Conservation (phyloP, 92 coral and sea anemone genomes). For the Palythoa grandiflora region DNA sequence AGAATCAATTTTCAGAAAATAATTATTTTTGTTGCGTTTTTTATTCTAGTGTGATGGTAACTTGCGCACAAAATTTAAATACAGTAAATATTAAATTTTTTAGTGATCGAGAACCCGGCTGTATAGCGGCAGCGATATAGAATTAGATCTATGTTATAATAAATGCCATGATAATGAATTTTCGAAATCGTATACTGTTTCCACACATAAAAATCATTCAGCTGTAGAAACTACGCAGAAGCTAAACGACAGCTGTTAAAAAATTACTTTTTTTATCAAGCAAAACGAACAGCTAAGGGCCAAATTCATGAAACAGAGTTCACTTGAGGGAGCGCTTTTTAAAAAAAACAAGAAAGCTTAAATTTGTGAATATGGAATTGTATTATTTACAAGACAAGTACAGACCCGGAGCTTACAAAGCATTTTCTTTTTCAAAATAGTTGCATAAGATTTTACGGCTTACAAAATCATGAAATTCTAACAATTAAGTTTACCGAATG, state of each 20-base stretch:
- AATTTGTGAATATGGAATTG: too few relatives aligned
- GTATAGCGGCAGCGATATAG: too few relatives aligned
- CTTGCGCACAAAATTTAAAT: too few relatives aligned
- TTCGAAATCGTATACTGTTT: background rate
- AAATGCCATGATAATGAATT: too few relatives aligned
- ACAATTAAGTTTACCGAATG: background rate
- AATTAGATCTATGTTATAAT: too few relatives aligned
- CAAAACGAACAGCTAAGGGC: background rate
- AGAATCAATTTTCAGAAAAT: too few relatives aligned
- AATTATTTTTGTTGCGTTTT: too few relatives aligned
- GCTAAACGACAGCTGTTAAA: background rate
- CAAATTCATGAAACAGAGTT: background rate
- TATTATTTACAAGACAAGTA: background rate
- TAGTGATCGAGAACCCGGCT: too few relatives aligned
- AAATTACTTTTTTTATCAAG: background rate
- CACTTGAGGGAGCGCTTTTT: background rate
- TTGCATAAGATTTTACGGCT: background rate
- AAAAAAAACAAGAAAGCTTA: too few relatives aligned
- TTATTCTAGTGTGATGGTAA: too few relatives aligned
- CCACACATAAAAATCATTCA: background rate
- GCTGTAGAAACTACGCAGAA: background rate
- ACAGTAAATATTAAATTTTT: too few relatives aligned
- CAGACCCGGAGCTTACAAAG: background rate
- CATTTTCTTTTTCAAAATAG: background rate
- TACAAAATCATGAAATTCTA: background rate